These are phyloP conservation scores for Vesta saturnalis DNA, from an alignment of 2,888 invertebrate species.

Conservation along the genomic window DNA sequence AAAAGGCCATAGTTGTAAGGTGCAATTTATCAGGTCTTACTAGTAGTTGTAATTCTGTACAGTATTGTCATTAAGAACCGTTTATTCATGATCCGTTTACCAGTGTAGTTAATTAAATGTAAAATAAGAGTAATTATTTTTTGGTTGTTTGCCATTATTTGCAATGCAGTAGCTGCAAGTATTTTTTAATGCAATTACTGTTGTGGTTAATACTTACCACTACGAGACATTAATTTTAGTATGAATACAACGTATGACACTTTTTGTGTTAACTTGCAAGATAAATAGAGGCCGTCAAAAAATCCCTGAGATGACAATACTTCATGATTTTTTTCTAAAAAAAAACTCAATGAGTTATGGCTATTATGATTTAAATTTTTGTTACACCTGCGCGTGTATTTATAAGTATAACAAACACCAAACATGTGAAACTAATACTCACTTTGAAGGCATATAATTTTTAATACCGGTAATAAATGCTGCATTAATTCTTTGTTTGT, in stretches of 20 bases:
- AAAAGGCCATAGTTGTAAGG: conserved; percentile 35
- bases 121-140: conserved; percentile 41
- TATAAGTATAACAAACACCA: background rate
- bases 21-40: conserved; percentile 24
- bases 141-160: conserved; percentile 40
- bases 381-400: background rate
- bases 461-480: conserved; percentile 39
- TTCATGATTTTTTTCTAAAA: conserved; percentile 41
- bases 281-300: conserved; percentile 30
- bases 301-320: conserved; percentile 41
- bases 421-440: conserved; percentile 22
- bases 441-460: conserved; percentile 44
- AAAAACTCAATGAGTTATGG: conserved; percentile 13
- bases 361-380: background rate
- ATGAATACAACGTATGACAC: conserved; percentile 39
- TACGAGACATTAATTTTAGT: conserved; percentile 43
- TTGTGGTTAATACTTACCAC: conserved; percentile 35
- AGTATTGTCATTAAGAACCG: conserved; percentile 43
- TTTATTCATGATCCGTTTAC: conserved; percentile 40
- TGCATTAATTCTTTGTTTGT: conserved; percentile 22
- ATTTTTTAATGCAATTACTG: conserved; percentile 14
- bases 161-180: conserved; percentile 39
- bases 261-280: conserved; percentile 38
- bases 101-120: conserved; percentile 26
- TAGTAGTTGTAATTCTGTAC: conserved; percentile 41